Percentiles rank a stretch among this genome's conserved stretches.
phyloP scores from a whole-genome alignment of 2,113 vertebrate genomes.

The Alouatta palliata region DNA sequence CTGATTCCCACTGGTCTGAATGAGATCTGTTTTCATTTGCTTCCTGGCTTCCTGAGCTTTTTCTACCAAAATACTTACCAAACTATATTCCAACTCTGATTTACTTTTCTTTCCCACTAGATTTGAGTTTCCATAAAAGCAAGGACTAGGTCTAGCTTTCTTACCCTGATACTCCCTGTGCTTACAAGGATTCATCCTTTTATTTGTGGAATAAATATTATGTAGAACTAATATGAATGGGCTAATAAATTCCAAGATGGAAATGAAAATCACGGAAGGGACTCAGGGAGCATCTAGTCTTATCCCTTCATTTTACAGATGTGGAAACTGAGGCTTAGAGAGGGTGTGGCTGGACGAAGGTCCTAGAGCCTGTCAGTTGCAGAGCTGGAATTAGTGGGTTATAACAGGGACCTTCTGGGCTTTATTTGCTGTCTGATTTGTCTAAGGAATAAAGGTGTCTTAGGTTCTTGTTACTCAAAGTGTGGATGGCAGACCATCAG shows the following conservation, averaged over 20 bases:
- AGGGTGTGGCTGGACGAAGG: background rate
- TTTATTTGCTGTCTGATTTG: background rate
- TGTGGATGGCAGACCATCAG: background rate
- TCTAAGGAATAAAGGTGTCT: background rate
- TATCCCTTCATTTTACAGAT: background rate
- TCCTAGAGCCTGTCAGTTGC: background rate
- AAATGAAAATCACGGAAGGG: background rate
- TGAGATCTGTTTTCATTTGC: background rate
- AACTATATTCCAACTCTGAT: background rate
- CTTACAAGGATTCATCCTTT: background rate
- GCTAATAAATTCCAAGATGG: background rate
- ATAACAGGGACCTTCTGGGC: background rate
- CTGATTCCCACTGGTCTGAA: background rate
- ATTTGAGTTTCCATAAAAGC: background rate
- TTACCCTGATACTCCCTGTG: background rate
- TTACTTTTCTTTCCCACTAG: background rate
- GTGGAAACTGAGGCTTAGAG: background rate
- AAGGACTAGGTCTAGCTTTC: background rate
- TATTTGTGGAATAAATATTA: background rate
- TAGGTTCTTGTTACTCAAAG: background rate
- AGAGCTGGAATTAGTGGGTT: background rate
- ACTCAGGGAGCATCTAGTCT: background rate
- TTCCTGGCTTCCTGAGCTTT: background rate
- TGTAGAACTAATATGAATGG: background rate
- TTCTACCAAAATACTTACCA: background rate